Evolutionary conservation across 2,113 vertebrate species (phyloP), one percentile per base, ranked within the genome.

Genomic region (Anoplopoma fimbria): DNA sequence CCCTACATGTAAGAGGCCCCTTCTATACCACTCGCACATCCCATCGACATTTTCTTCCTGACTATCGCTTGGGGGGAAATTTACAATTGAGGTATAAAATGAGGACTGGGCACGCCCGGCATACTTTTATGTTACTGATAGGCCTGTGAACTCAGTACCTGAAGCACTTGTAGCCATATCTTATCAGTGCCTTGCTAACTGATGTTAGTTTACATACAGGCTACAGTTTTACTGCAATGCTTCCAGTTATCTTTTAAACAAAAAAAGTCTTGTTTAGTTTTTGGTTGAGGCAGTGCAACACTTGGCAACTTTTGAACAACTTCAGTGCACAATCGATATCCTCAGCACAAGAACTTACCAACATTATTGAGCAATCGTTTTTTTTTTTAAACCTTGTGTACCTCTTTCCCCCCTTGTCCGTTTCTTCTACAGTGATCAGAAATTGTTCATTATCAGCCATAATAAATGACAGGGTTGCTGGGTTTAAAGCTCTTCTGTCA

Each of bases 21-120:
- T 65, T 23, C 23, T 25, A 8, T 49, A 27, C 49, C 36, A 53
- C 45, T 84, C 72, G 36, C 29, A 70, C 53, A 25, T 55, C 33
- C 23, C 21, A 38, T 64, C 77, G 60, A 31, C 58, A 38, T 53
- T 55, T 61, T 49, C 69, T n/a, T 60, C 15, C 19, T 81, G 9
- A 42, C 47, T 51, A 1, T 74, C 3, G 14, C 34, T 15, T 23
- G 8, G 40, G 12, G 10, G 12, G n/a, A n/a, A n/a, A 51, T 75
- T 78, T 65, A 42, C 45, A 61, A 8, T 81, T 15, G 2, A 61
- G n/a, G 36, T 49, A 45, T 15, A 23, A 64, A 42, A 67, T 61
- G 23, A 77, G 51, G 4, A 13, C 19, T 34, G 23, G 45, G 21
- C 29, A 55, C 31, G 13, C 1, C 17, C 36, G 9, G 23, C n/a